Evolutionary conservation across 2,797 vertebrate genomes (phyloP), one percentile per base, ranked within the genome.

Genomic region (Hozukius guyotensis): DNA sequence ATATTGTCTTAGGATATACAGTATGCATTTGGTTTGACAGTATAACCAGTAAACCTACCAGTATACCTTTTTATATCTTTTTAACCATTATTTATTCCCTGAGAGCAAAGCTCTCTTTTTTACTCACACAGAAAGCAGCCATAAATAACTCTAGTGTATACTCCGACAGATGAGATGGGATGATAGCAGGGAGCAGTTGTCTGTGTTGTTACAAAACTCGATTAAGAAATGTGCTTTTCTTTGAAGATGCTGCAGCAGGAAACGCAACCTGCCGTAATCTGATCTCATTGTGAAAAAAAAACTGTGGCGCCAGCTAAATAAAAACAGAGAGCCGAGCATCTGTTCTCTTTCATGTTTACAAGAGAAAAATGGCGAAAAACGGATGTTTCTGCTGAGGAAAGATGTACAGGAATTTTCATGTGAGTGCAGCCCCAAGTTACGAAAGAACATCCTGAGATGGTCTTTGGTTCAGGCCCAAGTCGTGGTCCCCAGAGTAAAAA

Each of bases 191-290:
- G 24, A 75, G 66, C 75, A 42, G 46, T 62, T 31, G 59, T 71
- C 46, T 65, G 60, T 69, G 64, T 56, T 70, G 76, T 32, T 77
- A 57, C 34, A 74, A 70, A 68, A 46, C 38, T 49, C 74, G 70
- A 77, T 83, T 74, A 80, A 71, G 61, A 83, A 74, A 80, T 52
- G 8, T 74, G 55, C 32, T 80, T 77, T 74, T 70, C 68, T 82
- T 82, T 73, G 63, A 77, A 82, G 69, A 52, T 56, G 34, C 64
- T 70, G 77, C 70, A 77, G 77, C 31, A 59, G 49, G 32, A 82
- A 76, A 72, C 14, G 11, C 72, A 73, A 73, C 59, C 68, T 68
- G 68, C 42, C 77, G 61, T 70, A 80, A 77, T 82, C 72, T 49
- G 68, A 75, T 66, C 42, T 71, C 31, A 65, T 55, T 38, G 25